Conservation (phyloP, 2,113 vertebrate genomes). For the Balaenoptera acutorostrata region DNA sequence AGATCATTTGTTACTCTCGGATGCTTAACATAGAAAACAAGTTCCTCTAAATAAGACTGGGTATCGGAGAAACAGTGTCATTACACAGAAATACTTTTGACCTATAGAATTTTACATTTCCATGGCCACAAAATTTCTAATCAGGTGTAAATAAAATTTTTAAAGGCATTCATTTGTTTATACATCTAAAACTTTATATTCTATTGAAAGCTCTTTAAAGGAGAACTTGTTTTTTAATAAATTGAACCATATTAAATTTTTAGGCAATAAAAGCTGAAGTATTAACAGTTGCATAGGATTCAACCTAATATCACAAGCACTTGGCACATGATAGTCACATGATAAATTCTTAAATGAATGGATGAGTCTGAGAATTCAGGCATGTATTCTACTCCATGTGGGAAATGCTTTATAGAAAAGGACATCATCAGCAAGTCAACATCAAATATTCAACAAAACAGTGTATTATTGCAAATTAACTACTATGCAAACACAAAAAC, state of each 20-base stretch:
- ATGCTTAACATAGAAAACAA: background rate
- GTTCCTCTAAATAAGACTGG: background rate
- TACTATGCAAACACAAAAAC: background rate
- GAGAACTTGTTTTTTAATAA: background rate
- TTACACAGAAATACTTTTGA: constrained; percentile 23
- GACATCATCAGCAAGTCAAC: background rate
- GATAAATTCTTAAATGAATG: background rate
- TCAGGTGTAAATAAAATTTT: background rate
- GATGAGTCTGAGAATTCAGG: background rate
- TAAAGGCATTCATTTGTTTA: background rate
- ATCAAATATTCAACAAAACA: background rate
- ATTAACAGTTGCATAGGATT: background rate
- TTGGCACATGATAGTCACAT: background rate
- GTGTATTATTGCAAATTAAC: background rate
- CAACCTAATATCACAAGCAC: background rate
- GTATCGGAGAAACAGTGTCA: background rate
- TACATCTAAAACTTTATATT: background rate
- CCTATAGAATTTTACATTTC: background rate
- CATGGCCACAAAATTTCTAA: background rate
- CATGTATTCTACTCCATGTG: background rate
- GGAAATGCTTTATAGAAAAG: background rate
- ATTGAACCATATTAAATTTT: background rate
- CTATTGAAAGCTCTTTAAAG: background rate
- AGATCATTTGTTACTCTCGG: background rate
- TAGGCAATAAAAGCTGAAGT: background rate